Base-by-base conservation (phyloP, 2,113 vertebrate species). In the Bucco capensis region DNA sequence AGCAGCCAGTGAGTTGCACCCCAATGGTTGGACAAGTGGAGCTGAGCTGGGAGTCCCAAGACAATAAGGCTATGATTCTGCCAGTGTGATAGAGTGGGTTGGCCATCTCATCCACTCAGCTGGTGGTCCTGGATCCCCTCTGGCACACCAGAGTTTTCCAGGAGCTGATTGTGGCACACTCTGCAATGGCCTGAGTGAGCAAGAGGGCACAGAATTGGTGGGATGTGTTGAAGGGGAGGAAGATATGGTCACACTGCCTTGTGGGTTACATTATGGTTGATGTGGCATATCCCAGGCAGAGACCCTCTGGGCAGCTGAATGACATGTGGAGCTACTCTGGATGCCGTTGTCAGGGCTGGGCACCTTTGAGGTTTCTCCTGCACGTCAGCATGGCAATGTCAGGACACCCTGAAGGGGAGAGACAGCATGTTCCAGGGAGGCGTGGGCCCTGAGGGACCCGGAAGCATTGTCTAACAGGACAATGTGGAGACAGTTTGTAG, bases 391-490 rank as follows among this genome's bases (percentile, higher is more conserved):
- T 79, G 62, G 75, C 82, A 13, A 24, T 87, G 82, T 64, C 90
- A 89, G 92, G 85, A 95, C 82, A 76, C 86, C 72, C 88, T 80
- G 79, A 77, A 90, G 73, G 80, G 83, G n/a, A 67, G 17, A 42
- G 28, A n/a, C 60, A 77, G 83, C 80, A 23, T 88, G 83, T 74
- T 44, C 49, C 76, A 61, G 47, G 33, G 69, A 93, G 75, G 67
- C 22, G 19, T 79, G 53, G 30, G 86, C 83, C 92, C 90, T 90
- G 76, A 53, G 94, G 92, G 90, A 88, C 31, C 83, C 54, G 54
- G 94, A 95, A 91, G 88, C 92, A 93, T 96, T 96, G 90, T 96
- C 82, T 91, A 33, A 9, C 40, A 91, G 88, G 71, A 95, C 95
- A 96, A 94, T 96, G 90, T 47, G 44, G 66, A 54, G 42, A 16